A percentile compares a stretch with the other conserved stretches of the same genome.
Conservation (phyloP, 2,888 invertebrate genomes). For the Hipparchia semele region DNA sequence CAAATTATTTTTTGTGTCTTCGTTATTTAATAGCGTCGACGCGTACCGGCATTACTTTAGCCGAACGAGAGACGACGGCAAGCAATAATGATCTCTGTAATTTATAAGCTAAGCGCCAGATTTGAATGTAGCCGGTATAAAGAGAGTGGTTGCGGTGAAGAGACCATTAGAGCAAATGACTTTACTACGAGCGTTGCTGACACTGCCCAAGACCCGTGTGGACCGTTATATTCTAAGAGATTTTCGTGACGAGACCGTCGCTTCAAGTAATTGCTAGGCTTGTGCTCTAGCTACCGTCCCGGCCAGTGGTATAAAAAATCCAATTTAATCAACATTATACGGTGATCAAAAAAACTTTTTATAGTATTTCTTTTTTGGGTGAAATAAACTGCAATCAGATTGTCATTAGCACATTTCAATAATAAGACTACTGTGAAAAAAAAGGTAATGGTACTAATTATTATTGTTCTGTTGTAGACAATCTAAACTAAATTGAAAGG, state of each 20-base stretch:
- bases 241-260: slow-evolving; percentile 65
- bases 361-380: slow-evolving; percentile 3
- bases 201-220: slow-evolving; percentile 55
- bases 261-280: slow-evolving; percentile 54
- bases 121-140: slow-evolving; percentile 38
- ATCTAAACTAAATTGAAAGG: too few species aligned
- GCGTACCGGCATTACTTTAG: slow-evolving; percentile 34
- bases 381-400: background rate
- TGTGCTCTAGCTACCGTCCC: slow-evolving; percentile 44
- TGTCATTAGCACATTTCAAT: slow-evolving; percentile 1
- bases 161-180: slow-evolving; percentile 69
- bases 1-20: slow-evolving; percentile 27
- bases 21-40: slow-evolving; percentile 32
- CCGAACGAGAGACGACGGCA: slow-evolving; percentile 25
- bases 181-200: slow-evolving; percentile 59
- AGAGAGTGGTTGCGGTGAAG: slow-evolving; percentile 48
- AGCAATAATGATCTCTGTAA: slow-evolving; percentile 33
- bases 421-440: too few species aligned
- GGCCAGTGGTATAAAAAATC: slow-evolving; percentile 31
- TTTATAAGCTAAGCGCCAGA: slow-evolving; percentile 39
- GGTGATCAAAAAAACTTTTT: slow-evolving; percentile 15
- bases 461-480: too few species aligned
- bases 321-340: slow-evolving; percentile 24
- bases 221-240: slow-evolving; percentile 59
- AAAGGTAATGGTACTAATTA: too few species aligned